phyloP scores from a whole-genome alignment of 2,113 vertebrate species.

The Natator depressus region DNA sequence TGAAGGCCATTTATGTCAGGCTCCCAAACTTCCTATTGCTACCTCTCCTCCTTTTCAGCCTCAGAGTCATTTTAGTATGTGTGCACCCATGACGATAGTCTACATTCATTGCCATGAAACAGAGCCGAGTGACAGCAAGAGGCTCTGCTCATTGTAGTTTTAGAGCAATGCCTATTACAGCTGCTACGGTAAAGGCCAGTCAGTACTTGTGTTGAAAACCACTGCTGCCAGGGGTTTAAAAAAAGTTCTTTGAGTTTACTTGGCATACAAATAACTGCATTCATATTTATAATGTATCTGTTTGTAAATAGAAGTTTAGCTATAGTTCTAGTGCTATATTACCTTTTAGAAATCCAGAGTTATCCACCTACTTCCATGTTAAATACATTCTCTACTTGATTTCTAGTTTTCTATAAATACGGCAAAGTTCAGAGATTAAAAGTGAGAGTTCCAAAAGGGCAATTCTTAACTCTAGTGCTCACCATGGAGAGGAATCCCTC shows the following conservation, averaged over 20 bases:
- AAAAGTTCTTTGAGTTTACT: neutral
- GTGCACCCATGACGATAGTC: neutral
- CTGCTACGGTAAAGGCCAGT: neutral
- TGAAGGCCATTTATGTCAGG: slow-evolving; percentile 9
- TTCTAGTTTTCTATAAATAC: neutral
- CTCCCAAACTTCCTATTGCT: neutral
- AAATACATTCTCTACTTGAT: neutral
- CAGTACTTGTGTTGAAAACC: slow-evolving; percentile 1
- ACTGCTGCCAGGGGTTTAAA: neutral
- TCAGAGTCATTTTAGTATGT: neutral
- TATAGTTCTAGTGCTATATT: neutral
- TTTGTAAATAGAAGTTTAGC: neutral
- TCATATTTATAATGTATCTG: neutral
- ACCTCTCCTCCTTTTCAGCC: neutral
- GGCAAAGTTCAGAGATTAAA: neutral
- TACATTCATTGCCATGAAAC: neutral
- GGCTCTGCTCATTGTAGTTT: fast-evolving
- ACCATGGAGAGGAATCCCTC: neutral
- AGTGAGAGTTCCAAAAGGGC: neutral
- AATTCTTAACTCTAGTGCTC: neutral
- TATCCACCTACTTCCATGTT: neutral
- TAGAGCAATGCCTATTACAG: neutral
- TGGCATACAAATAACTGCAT: neutral
- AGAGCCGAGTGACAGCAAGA: neutral
- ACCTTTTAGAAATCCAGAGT: neutral